Evolutionary conservation across 2,888 invertebrate genomes (phyloP), one percentile per base, ranked within the genome.

Genomic region (Drosophila flavopinicola): DNA sequence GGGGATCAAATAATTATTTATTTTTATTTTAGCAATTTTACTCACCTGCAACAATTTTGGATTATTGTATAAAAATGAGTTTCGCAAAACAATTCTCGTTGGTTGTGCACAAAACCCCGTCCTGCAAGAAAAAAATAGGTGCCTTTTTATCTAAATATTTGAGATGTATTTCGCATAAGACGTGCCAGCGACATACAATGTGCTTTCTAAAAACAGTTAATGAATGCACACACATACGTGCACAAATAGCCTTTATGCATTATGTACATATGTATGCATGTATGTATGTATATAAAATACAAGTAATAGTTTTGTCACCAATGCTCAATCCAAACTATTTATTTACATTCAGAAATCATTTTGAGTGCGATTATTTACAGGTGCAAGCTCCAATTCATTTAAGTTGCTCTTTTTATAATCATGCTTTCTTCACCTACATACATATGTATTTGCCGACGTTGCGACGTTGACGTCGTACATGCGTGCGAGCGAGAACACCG

Each of bases 361-460:
- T 15, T 4, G 1, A 15, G 15, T 33, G 7, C 13, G n/a, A 20
- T 23, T 42, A 37, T 15, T 23, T 44, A 33, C 11, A 30, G 38
- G 17, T 37, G 13, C 6, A 32, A 29, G 1, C n/a, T 17, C 1
- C 6, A 11, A 27, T 49, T 33, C 17, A 11, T 13, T 17, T 29
- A 53, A 39, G 17, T 11, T 39, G 29, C 30, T 27, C 24, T 58
- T 58, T 56, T 38, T 15, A 44, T 45, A 51, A 52, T 61, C 51
- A 51, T 54, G 42, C 51, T 66, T 61, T 38, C 44, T 67, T 53
- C 25, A 37, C 37, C 32, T 56, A 17, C 39, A 13, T 35, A 15
- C 10, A 20, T 20, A 3, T 20, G 20, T 42, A 65, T 70, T 75
- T 74, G 75, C 68, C 75, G 68, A 75, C 75, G 75, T 75, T 60